Percentiles rank a stretch among this genome's conserved stretches.
These are phyloP conservation scores for Fragum fragum DNA, from an alignment of 2,888 invertebrate genomes.

Conservation along the genomic window DNA sequence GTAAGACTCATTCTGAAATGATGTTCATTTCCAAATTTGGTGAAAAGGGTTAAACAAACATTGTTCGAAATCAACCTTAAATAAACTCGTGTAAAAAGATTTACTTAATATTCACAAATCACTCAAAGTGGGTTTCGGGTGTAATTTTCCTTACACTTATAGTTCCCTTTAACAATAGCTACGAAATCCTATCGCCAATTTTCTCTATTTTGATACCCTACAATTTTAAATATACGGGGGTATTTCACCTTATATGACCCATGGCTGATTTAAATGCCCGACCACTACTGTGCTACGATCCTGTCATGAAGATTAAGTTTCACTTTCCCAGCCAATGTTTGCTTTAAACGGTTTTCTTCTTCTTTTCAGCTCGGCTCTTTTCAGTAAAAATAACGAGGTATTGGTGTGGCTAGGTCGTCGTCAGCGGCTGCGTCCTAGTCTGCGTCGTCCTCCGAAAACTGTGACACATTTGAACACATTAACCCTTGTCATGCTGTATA, in stretches of 20 bases:
- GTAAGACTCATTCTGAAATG: no score
- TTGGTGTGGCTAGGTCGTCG: no score
- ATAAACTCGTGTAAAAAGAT: slow-evolving; percentile 48
- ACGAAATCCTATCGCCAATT: slow-evolving; percentile 42
- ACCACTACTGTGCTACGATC: slow-evolving; percentile 22
- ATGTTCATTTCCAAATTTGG: no score
- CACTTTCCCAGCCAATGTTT: slow-evolving; percentile 14
- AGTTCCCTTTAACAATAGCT: slow-evolving; percentile 40
- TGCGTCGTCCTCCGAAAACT: no score
- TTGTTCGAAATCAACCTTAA: slow-evolving; percentile 30
- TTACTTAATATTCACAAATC: slow-evolving; percentile 34
- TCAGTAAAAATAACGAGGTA: no score
- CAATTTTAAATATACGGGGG: slow-evolving; percentile 40
- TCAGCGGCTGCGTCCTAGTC: no score
- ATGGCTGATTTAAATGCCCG: slow-evolving; percentile 29
- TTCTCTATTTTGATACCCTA: slow-evolving; percentile 43
- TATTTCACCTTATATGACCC: slow-evolving; percentile 26
- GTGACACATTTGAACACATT: no score
- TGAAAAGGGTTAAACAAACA: slow-evolving; percentile 19
- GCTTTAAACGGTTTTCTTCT: slow-evolving; percentile 1
- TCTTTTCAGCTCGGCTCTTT: no score
- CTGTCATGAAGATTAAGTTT: not conserved
- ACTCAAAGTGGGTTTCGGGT: slow-evolving; percentile 43
- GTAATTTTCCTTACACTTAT: slow-evolving; percentile 42
- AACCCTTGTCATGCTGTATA: no score